A percentile compares a stretch with the other conserved stretches of the same genome.
phyloP scores from a whole-genome alignment of 2,113 vertebrate genomes.

The Hippocampus barbouri region DNA sequence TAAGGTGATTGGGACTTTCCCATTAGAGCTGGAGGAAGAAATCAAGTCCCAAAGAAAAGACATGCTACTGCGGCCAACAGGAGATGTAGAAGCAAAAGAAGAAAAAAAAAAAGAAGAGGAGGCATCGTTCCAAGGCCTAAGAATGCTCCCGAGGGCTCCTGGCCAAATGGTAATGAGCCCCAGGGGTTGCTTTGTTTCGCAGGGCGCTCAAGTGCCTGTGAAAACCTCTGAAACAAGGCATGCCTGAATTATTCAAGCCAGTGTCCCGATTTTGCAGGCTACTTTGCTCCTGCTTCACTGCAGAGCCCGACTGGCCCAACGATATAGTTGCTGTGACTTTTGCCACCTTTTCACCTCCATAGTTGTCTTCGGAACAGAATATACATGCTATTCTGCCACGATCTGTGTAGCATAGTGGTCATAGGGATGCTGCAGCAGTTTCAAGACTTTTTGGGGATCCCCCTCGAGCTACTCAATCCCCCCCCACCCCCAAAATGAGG shows the following conservation, averaged over 20 bases:
- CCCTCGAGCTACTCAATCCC: neutral
- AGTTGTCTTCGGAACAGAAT: neutral
- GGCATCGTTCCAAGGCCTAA: constrained; percentile 66
- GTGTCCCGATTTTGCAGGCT: constrained; percentile 51
- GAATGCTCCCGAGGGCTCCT: constrained; percentile 64
- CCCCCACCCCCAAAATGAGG: neutral
- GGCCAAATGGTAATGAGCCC: constrained; percentile 75
- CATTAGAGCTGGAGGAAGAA: constrained; percentile 47
- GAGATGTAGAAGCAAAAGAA: constrained; percentile 52
- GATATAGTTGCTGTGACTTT: constrained; percentile 24
- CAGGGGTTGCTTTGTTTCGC: constrained; percentile 71
- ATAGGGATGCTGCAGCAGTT: neutral
- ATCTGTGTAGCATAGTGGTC: neutral
- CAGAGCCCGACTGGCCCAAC: constrained; percentile 26
- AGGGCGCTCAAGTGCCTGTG: constrained; percentile 70
- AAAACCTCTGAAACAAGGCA: constrained; percentile 70
- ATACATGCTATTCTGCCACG: neutral
- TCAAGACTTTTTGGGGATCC: neutral
- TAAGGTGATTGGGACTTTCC: constrained; percentile 22
- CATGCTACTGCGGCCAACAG: constrained; percentile 58
- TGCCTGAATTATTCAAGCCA: constrained; percentile 66
- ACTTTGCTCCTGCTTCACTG: constrained; percentile 29
- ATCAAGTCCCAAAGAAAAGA: constrained; percentile 48
- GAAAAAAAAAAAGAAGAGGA: constrained; percentile 40
- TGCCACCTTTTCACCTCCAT: neutral